phyloP scores from a whole-genome alignment of 2,113 vertebrate genomes.

The Eidolon helvum region DNA sequence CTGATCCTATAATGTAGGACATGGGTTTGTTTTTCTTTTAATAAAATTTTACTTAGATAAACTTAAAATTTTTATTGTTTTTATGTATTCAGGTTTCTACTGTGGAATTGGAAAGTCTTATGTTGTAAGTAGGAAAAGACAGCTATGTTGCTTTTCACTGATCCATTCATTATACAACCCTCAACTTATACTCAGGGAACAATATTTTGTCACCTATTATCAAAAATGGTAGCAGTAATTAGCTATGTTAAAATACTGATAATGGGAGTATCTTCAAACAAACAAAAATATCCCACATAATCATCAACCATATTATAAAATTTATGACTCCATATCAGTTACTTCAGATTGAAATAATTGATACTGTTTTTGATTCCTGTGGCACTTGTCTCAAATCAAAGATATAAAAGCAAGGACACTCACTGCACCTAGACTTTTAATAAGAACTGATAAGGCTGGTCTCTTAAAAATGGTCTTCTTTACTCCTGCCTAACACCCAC shows the following conservation, averaged over 20 bases:
- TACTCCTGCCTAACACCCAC: accelerated
- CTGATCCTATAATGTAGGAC: neutral
- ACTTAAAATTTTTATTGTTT: neutral
- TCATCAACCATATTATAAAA: neutral
- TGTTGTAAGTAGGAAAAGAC: neutral
- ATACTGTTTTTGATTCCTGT: neutral
- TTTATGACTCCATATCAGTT: neutral
- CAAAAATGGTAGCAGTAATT: neutral
- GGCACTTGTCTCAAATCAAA: neutral
- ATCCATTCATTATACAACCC: neutral
- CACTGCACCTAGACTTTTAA: neutral
- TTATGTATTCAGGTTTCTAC: neutral
- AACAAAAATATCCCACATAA: neutral
- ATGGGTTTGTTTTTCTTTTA: neutral
- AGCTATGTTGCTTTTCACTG: neutral
- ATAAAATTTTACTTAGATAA: neutral
- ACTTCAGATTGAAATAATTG: constrained; percentile 9
- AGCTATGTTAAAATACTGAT: neutral
- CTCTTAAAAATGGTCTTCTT: neutral
- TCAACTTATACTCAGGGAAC: neutral
- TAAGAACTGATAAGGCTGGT: neutral
- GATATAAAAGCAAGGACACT: neutral
- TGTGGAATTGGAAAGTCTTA: neutral
- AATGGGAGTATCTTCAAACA: neutral
- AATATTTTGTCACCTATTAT: neutral